phyloP scores from a whole-genome alignment of 2,888 invertebrate species.

The Amphipoea lucens region DNA sequence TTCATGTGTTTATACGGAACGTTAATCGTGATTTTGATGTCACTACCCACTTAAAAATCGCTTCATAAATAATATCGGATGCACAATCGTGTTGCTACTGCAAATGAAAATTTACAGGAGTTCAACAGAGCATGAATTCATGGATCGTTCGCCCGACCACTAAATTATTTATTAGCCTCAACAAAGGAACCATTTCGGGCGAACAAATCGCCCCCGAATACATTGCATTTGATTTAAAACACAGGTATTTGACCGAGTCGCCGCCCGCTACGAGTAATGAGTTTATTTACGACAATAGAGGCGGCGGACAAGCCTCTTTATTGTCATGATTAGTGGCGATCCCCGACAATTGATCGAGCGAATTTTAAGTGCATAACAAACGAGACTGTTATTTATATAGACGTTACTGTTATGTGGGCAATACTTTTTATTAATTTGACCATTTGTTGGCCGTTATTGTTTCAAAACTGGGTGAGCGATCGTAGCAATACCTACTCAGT shows the following conservation, averaged over 20 bases:
- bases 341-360: slow-evolving; percentile 76
- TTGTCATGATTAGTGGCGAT: slow-evolving; percentile 79
- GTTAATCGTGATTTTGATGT: slow-evolving; percentile 72
- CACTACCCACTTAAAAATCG: slow-evolving; percentile 70
- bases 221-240: slow-evolving; percentile 83
- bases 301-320: slow-evolving; percentile 73
- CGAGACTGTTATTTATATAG: slow-evolving; percentile 74
- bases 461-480: slow-evolving; percentile 73
- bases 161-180: slow-evolving; percentile 83
- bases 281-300: slow-evolving; percentile 80
- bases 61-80: slow-evolving; percentile 70
- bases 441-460: slow-evolving; percentile 70
- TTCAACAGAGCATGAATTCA: slow-evolving; percentile 77
- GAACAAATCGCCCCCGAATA: slow-evolving; percentile 80
- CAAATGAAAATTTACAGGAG: slow-evolving; percentile 74
- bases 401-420: slow-evolving; percentile 69
- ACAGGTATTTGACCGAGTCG: slow-evolving; percentile 87
- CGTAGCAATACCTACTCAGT: slow-evolving; percentile 76
- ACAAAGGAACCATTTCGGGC: slow-evolving; percentile 81
- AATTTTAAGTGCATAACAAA: slow-evolving; percentile 78
- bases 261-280: slow-evolving; percentile 78
- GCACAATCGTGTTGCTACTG: slow-evolving; percentile 67
- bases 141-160: slow-evolving; percentile 70
- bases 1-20: slow-evolving; percentile 68
- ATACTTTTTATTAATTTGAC: slow-evolving; percentile 78